A percentile compares a stretch with the other conserved stretches of the same genome.
These are phyloP conservation scores for Ibycter americanus DNA, from an alignment of 2,797 vertebrate species.

Conservation along the genomic window DNA sequence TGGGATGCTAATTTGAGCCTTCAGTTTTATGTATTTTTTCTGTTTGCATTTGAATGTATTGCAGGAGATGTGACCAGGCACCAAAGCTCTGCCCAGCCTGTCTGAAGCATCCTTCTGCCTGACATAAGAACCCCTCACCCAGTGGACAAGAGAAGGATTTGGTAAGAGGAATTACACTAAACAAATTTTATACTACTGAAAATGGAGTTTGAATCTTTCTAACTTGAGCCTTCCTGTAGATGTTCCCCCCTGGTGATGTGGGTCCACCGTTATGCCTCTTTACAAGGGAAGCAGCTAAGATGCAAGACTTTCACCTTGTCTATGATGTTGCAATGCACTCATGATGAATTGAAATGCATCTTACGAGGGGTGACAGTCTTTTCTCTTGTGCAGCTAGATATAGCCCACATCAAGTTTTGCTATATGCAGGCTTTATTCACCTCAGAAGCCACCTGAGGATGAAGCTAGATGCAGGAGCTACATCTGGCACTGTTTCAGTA, in stretches of 20 bases:
- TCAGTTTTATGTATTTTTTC: background rate
- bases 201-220: background rate
- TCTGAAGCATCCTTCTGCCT: background rate
- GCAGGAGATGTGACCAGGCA: background rate
- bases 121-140: background rate
- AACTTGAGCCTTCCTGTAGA: background rate
- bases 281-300: background rate
- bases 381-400: background rate
- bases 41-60: background rate
- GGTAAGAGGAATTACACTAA: background rate
- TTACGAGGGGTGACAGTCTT: background rate
- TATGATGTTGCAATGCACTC: background rate
- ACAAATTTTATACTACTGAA: background rate
- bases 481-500: background rate
- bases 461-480: background rate
- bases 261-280: background rate
- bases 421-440: background rate
- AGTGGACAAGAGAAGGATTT: background rate
- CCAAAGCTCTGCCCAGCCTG: background rate
- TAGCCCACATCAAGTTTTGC: background rate
- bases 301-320: background rate
- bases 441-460: background rate
- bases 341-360: too few species aligned
- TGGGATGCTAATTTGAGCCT: background rate
- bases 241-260: background rate